Percentiles rank a stretch among this genome's conserved stretches.
These are phyloP conservation scores for Nephrotoma guestfalica DNA, from an alignment of 2,888 invertebrate genomes.

Conservation along the genomic window DNA sequence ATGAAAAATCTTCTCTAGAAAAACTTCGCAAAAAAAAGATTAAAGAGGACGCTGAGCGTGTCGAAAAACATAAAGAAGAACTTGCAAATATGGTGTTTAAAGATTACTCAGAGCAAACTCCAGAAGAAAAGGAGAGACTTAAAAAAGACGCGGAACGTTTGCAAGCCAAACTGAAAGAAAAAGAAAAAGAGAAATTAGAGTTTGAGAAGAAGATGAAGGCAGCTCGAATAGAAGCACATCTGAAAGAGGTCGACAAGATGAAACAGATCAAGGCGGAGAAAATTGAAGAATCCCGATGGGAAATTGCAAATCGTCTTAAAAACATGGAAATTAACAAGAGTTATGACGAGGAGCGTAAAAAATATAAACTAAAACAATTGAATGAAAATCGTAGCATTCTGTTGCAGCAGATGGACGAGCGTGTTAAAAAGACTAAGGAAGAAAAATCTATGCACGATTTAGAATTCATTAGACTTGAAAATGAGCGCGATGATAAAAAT, in stretches of 20 bases:
- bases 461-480: constrained; percentile 13
- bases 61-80: constrained; percentile 10
- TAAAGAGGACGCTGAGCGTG: constrained; percentile 29
- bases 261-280: constrained; percentile 16
- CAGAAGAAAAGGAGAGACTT: constrained; percentile 30
- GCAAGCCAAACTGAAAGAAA: constrained; percentile 34
- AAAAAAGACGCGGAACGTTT: constrained; percentile 34
- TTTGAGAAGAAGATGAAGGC: constrained; percentile 20
- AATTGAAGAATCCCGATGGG: constrained; percentile 17
- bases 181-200: constrained; percentile 24
- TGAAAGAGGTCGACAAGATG: constrained; percentile 19
- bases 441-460: constrained; percentile 8
- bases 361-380: constrained; percentile 17
- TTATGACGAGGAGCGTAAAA: constrained; percentile 17
- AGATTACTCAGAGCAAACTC: constrained; percentile 26
- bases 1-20: constrained; percentile 32
- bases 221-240: constrained; percentile 22
- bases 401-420: constrained; percentile 17
- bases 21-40: constrained; percentile 28
- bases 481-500: constrained; percentile 21
- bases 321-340: constrained; percentile 19
- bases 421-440: constrained; percentile 13
- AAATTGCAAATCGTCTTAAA: constrained; percentile 21
- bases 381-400: constrained; percentile 9
- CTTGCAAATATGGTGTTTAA: background rate